A percentile compares a stretch with the other conserved stretches of the same genome.
Conservation (phyloP, 2,113 vertebrate genomes). For the Myiozetetes cayanensis region DNA sequence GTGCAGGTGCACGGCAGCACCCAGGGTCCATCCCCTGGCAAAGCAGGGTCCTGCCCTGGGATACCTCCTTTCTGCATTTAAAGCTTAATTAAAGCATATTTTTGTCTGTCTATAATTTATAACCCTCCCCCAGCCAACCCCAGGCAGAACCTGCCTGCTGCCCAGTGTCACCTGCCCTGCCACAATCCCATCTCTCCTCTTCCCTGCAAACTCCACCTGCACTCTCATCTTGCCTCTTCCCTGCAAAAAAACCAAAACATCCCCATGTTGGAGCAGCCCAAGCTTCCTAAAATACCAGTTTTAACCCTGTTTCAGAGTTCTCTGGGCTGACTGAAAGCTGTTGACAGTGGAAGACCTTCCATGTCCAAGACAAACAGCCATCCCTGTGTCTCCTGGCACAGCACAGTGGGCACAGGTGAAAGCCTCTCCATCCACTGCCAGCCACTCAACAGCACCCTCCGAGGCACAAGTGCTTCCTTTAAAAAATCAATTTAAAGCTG, state of each 20-base stretch:
- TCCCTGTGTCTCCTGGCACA: background rate
- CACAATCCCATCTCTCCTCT: accelerated
- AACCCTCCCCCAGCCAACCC: background rate
- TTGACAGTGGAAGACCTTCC: background rate
- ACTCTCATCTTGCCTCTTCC: background rate
- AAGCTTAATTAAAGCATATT: background rate
- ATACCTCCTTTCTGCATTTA: background rate
- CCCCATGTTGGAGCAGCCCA: accelerated
- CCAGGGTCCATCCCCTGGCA: background rate
- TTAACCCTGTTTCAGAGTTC: background rate
- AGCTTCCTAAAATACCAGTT: background rate
- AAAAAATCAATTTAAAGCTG: background rate
- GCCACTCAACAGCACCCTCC: background rate
- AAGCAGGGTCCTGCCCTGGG: background rate
- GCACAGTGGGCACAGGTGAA: background rate
- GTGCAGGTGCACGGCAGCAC: background rate
- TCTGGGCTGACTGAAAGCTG: background rate
- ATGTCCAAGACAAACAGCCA: background rate
- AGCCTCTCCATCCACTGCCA: background rate
- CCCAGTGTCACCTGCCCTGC: too few relatives aligned
- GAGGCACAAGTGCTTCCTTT: background rate
- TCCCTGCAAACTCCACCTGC: background rate
- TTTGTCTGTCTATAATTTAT: background rate
- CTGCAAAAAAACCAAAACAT: background rate
- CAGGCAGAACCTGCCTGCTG: background rate